These are phyloP conservation scores for Deroptyus accipitrinus DNA, from an alignment of 2,113 vertebrate species.

Conservation along the genomic window DNA sequence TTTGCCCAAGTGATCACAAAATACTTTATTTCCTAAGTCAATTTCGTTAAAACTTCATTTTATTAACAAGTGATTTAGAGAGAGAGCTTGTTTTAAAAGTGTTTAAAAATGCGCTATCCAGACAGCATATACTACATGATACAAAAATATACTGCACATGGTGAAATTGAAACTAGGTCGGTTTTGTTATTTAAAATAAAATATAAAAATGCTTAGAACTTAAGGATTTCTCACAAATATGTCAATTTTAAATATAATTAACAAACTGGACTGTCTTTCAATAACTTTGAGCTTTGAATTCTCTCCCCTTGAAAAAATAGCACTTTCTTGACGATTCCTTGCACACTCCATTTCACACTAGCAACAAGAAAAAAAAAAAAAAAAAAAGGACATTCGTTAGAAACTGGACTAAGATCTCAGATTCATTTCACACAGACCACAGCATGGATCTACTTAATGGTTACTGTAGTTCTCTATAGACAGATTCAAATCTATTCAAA, in stretches of 20 bases:
- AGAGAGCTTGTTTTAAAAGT: background rate
- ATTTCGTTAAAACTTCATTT: constrained; percentile 7
- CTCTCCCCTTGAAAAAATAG: background rate
- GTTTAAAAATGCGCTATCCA: background rate
- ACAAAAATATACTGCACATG: background rate
- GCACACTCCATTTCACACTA: background rate
- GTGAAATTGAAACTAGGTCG: background rate
- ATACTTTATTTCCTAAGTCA: background rate
- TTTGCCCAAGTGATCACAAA: background rate
- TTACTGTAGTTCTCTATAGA: background rate
- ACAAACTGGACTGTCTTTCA: background rate
- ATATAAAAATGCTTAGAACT: background rate
- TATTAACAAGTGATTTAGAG: background rate
- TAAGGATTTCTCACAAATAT: background rate
- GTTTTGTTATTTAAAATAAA: background rate
- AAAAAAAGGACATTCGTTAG: background rate
- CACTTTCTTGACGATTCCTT: background rate
- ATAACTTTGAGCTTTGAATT: background rate
- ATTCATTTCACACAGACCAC: background rate
- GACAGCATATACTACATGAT: background rate
- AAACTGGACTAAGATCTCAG: background rate
- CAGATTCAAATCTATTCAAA: background rate
- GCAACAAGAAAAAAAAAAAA: background rate
- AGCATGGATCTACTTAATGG: background rate
- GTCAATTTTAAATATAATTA: background rate